Evolutionary conservation across 2,888 invertebrate species (phyloP), one percentile per base, ranked within the genome.

Genomic region (Dicyrtoma fusca): DNA sequence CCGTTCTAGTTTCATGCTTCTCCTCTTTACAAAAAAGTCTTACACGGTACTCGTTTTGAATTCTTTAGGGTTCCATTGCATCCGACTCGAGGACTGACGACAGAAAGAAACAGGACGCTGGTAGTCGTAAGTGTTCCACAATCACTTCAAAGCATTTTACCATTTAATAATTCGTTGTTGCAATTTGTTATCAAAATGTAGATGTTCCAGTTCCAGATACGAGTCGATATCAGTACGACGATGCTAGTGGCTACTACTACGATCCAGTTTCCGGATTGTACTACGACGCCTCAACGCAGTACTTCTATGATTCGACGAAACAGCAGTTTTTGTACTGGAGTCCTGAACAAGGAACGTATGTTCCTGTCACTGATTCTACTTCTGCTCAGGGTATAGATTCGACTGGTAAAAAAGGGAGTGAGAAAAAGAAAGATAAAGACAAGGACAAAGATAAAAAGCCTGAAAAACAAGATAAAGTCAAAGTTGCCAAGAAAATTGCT

Each of bases 261-360:
- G 98, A 99, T 84, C 90, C 94, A 0, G 86, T 88, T 1, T 97
- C 98, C 0, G 94, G 94, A 0, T 87, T 98, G 17, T 99, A 98
- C 84, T 99, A 97, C 83, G 99, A 99, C 86, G 91, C 95, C 0
- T 93, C 90, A 81, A 94, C 97, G 1, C 95, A 92, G 82, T 99
- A 99, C 84, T 99, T 97, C 84, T 99, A 92, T 85, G 97, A 98
- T 84, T 90, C 92, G 81, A 90, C 92, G 79, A 91, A 91, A 0
- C 92, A 91, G 79, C 91, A 94, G 82, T 99, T 96, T 84, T 88
- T 97, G 82, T 98, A 97, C 83, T 99, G 97, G 96, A 96, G 97
- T 85, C 88, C 89, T 10, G 82, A 81, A 19, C 81, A 82, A 61
- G 82, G 83, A 53, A 83, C 84, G 2, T 86, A 85, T 79, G 77